phyloP scores from a whole-genome alignment of 2,113 vertebrate genomes.

The Notiomystis cincta region DNA sequence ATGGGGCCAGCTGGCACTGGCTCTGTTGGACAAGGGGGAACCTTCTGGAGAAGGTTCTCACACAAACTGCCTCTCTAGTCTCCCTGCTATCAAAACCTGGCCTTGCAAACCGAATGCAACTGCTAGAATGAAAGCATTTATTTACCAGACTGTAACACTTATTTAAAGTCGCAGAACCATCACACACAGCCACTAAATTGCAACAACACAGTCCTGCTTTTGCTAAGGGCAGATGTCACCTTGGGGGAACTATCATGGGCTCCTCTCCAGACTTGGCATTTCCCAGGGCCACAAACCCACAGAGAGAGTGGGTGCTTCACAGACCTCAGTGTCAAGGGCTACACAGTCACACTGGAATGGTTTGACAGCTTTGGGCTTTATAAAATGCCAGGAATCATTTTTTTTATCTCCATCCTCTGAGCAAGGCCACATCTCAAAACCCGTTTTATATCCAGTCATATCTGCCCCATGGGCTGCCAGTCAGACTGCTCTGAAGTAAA shows the following conservation, averaged over 20 bases:
- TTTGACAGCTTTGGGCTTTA: constrained; percentile 8
- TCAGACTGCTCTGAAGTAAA: background rate
- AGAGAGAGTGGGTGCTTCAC: background rate
- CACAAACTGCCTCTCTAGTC: background rate
- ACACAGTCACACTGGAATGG: background rate
- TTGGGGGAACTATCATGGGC: background rate
- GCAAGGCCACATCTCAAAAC: background rate
- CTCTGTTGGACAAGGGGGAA: background rate
- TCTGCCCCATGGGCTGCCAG: background rate
- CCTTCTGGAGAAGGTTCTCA: background rate
- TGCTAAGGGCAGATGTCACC: background rate
- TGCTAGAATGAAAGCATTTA: background rate
- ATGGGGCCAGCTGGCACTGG: background rate
- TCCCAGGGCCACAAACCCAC: background rate
- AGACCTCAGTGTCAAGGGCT: background rate
- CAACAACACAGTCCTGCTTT: background rate
- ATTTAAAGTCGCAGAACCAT: background rate
- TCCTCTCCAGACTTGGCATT: background rate
- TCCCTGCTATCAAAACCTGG: background rate
- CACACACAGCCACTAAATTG: background rate
- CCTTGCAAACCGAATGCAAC: background rate
- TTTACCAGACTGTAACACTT: background rate
- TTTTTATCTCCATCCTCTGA: background rate
- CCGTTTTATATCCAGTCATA: background rate
- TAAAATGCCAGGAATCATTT: background rate